A percentile compares a stretch with the other conserved stretches of the same genome.
Conservation (phyloP, 1,140 invertebrate species). For the Conus ventricosus region DNA sequence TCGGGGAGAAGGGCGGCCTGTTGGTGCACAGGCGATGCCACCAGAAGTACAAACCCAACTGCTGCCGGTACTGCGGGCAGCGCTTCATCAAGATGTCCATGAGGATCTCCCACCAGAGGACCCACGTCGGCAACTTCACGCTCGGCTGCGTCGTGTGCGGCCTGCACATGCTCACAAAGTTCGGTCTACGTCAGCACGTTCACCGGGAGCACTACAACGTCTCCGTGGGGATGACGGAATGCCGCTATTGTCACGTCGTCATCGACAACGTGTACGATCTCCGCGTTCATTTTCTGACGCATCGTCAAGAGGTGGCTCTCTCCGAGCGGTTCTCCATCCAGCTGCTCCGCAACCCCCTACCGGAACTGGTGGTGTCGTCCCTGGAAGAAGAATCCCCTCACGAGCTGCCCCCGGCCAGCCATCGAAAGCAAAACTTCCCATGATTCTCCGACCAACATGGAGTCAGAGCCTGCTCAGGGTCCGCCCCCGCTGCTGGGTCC, state of each 20-base stretch:
- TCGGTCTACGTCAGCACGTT: slow-evolving; percentile 76
- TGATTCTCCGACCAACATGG: background rate
- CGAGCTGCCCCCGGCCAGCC: background rate
- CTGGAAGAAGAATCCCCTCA: background rate
- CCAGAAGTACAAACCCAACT: slow-evolving; percentile 63
- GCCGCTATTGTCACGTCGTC: slow-evolving; percentile 76
- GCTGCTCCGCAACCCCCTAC: slow-evolving; percentile 40
- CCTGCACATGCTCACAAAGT: slow-evolving; percentile 77
- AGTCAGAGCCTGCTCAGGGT: background rate
- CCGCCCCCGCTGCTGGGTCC: slow-evolving; percentile 25
- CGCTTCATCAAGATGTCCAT: slow-evolving; percentile 61
- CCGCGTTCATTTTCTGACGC: slow-evolving; percentile 59
- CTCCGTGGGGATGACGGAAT: slow-evolving; percentile 46
- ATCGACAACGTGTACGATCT: slow-evolving; percentile 54
- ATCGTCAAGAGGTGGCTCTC: slow-evolving; percentile 58
- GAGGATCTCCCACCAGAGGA: slow-evolving; percentile 60
- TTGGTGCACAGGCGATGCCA: slow-evolving; percentile 62
- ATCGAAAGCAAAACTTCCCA: slow-evolving; percentile 24
- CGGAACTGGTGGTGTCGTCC: background rate
- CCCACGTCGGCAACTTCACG: slow-evolving; percentile 72
- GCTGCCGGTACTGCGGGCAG: slow-evolving; percentile 63
- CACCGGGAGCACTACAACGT: slow-evolving; percentile 70
- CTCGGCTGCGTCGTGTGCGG: slow-evolving; percentile 78
- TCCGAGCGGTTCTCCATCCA: slow-evolving; percentile 60
- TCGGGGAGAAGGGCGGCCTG: slow-evolving; percentile 53